Conservation (phyloP, 2,113 vertebrate species). For the Caranx ignobilis region DNA sequence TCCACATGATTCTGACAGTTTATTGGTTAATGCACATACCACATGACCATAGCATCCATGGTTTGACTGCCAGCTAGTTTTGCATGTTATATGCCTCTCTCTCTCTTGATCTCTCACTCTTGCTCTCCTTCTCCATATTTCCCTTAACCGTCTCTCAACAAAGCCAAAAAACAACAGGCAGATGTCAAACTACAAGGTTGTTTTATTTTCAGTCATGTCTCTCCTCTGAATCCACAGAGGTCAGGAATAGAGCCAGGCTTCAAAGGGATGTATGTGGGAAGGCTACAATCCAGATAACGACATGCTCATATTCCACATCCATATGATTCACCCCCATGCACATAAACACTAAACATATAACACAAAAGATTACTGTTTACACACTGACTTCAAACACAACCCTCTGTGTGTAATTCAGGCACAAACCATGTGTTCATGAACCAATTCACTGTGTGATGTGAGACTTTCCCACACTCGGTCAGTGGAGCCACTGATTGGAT, state of each 20-base stretch:
- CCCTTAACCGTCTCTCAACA: background rate
- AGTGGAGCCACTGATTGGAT: background rate
- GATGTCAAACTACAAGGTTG: background rate
- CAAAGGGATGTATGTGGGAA: background rate
- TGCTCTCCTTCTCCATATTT: no score
- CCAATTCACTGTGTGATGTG: slow-evolving; percentile 2
- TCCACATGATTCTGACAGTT: background rate
- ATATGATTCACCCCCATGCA: background rate
- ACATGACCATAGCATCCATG: background rate
- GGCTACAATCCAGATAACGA: background rate
- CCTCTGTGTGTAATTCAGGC: slow-evolving; percentile 20
- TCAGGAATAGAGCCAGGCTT: slow-evolving; percentile 19
- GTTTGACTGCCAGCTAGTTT: background rate
- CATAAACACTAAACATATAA: slow-evolving; percentile 13
- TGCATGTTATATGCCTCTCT: background rate
- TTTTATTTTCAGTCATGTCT: background rate
- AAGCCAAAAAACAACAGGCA: background rate
- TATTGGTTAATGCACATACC: no score
- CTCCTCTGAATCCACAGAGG: slow-evolving; percentile 6
- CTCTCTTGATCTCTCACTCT: background rate
- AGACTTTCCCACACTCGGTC: slow-evolving; percentile 44
- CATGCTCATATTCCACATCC: background rate
- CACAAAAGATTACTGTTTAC: slow-evolving; percentile 28
- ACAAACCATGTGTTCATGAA: slow-evolving; percentile 22
- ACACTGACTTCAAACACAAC: slow-evolving; percentile 53